Evolutionary conservation across 2,888 invertebrate genomes (phyloP), one percentile per base, ranked within the genome.

Genomic region (Polyommatus iphigenia): DNA sequence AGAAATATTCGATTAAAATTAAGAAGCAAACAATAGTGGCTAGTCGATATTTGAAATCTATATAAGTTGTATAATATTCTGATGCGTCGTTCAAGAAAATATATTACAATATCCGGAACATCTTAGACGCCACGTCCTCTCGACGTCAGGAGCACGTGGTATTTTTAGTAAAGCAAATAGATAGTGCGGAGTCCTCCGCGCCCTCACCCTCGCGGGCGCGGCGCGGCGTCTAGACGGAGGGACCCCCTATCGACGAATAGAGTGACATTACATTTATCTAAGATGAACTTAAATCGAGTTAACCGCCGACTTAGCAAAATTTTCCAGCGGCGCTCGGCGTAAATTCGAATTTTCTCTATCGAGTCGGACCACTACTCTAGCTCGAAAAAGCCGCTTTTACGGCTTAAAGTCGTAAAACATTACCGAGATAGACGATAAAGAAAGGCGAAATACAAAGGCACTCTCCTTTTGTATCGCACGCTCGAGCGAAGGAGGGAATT

Each of bases 161-260:
- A 87, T 89, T 85, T 88, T 90, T 87, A 88, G 87, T 85, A 88
- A 87, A 91, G 90, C 87, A 93, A 93, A 93, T 90, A 88, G 89
- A 91, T 89, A 91, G 90, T 89, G 86, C 86, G 85, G 88, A 88
- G 87, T 87, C 87, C 85, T 85, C 86, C 82, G 86, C 91, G 88
- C 93, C 93, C 93, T 93, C 92, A 87, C 92, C 91, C 93, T 91
- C 83, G 82, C 87, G 88, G 88, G 89, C 89, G 91, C 91, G 91
- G 91, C 88, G 92, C 90, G 88, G 89, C 87, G 93, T 94, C 93
- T 94, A 94, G 93, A 93, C 93, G 90, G 88, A 90, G 91, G 91
- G 89, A 90, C 87, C 89, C 89, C 85, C 84, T 85, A 85, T 83
- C 83, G 85, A 81, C 84, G 86, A 82, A 82, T 82, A 82, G 83